Evolutionary conservation across 1,140 invertebrate genomes (phyloP), one percentile per base, ranked within the genome.

Genomic region (Pomacea maculata): DNA sequence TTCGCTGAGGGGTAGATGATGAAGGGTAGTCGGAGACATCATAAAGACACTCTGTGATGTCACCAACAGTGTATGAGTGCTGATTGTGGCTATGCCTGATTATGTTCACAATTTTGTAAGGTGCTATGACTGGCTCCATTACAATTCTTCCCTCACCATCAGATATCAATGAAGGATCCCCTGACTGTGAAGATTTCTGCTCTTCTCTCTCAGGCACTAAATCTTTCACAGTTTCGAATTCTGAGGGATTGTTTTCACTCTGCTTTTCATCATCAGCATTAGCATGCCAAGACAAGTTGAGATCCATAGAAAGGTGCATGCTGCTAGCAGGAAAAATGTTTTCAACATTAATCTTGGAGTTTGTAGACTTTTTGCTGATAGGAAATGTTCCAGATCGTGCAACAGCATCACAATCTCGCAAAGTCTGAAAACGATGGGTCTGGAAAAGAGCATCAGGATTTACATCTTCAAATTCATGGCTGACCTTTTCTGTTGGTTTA

Each of bases 401-500:
- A 52, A 77, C 68, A 10, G 79, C 78, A 82, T 89, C 88, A 86
- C 86, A 86, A 77, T 87, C 87, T 65, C 77, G 83, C 5, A 88
- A 78, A 65, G 83, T 84, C 29, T 84, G 80, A 77, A 88, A 88
- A 19, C 86, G 76, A n/a, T 86, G 83, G 15, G 82, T 75, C 75
- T 84, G 82, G 83, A 81, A 87, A 64, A 88, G 80, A 3, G 85
- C 83, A 17, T 85, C 77, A 25, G 86, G 79, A 52, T 86, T 70
- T 45, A 87, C 52, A 80, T 90, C 89, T 76, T 90, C 89, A 85
- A 88, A 89, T 81, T 89, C 88, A 81, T 86, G 86, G 65, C 65
- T 78, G 45, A 57, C 65, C 2, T 67, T 34, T 17, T 71, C 64
- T 17, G 77, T 12, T n/a, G 17, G 64, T 0, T 25, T 21, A 8